phyloP scores from a whole-genome alignment of 64 coral and sea anemone genomes.

The Montipora efflorescens region DNA sequence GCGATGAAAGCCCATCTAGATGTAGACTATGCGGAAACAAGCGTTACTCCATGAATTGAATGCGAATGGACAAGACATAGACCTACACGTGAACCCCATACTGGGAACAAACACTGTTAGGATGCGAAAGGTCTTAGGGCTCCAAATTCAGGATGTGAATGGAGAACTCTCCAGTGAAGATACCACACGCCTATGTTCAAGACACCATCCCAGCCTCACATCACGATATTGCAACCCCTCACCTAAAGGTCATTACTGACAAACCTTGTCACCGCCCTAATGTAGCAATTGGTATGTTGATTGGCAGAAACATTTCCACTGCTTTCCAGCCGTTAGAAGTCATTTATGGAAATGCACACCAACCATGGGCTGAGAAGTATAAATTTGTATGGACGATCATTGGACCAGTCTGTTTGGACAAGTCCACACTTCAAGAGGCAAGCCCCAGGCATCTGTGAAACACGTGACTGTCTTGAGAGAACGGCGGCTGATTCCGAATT shows the following conservation, averaged over 20 bases:
- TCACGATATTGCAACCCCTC: conserved; percentile 31
- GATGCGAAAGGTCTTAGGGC: conserved; percentile 2
- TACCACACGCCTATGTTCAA: conserved; percentile 38
- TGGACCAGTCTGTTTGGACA: too few species aligned
- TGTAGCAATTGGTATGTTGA: conserved; percentile 26
- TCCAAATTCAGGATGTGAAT: too few species aligned
- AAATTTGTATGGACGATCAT: too few species aligned
- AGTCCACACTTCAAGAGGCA: too few species aligned
- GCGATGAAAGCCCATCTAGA: too few species aligned
- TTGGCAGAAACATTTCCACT: conserved; percentile 39
- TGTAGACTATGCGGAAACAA: too few species aligned
- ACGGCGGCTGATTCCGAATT: too few species aligned
- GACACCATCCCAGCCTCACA: conserved; percentile 45
- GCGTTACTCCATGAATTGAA: too few species aligned
- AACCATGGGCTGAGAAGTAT: too few species aligned
- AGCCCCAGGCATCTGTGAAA: too few species aligned
- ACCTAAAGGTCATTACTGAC: conserved; percentile 17
- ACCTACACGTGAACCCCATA: background rate
- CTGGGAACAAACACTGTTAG: conserved; percentile 10
- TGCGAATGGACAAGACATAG: too few species aligned
- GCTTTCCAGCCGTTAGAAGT: conserved; percentile 34
- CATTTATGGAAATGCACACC: conserved; percentile 1
- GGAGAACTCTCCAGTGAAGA: conserved; percentile 4
- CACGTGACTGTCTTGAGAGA: too few species aligned
- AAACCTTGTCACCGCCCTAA: background rate